These are phyloP conservation scores for Hassar affinis DNA, from an alignment of 2,113 vertebrate species.

Conservation along the genomic window DNA sequence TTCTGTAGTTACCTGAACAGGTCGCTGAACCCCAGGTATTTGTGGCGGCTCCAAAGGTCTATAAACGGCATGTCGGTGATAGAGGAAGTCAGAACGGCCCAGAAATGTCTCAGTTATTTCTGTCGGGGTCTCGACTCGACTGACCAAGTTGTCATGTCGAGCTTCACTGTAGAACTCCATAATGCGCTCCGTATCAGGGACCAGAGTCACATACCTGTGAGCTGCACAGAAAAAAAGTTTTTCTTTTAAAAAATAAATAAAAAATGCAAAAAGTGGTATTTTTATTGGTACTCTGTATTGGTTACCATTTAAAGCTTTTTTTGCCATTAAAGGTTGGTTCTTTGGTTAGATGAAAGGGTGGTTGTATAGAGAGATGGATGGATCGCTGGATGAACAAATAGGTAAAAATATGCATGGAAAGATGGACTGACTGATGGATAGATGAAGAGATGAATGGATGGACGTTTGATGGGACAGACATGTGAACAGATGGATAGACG, in stretches of 20 bases:
- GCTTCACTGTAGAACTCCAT: slow-evolving; percentile 78
- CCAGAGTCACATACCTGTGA: slow-evolving; percentile 71
- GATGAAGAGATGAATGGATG: neutral
- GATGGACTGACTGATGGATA: neutral
- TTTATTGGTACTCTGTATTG: neutral
- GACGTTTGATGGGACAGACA: neutral
- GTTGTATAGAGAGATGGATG: neutral
- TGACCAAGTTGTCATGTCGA: slow-evolving; percentile 72
- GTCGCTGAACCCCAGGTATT: slow-evolving; percentile 38
- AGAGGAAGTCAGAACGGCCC: slow-evolving; percentile 78
- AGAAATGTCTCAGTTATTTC: slow-evolving; percentile 78
- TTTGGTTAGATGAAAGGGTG: neutral
- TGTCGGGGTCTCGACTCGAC: slow-evolving; percentile 59
- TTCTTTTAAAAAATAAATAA: neutral
- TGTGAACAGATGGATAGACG: neutral
- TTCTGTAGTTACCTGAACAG: slow-evolving; percentile 49
- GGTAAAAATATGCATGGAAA: neutral
- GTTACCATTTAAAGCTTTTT: neutral
- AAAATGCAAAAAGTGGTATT: neutral
- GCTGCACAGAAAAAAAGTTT: slow-evolving; percentile 65
- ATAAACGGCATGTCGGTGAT: slow-evolving; percentile 66
- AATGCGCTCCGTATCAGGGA: slow-evolving; percentile 65
- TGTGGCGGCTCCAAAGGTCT: slow-evolving; percentile 18
- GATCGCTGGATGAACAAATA: neutral
- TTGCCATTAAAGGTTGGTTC: neutral